These are phyloP conservation scores for Cantharis rufa DNA, from an alignment of 2,888 invertebrate genomes.

Conservation along the genomic window DNA sequence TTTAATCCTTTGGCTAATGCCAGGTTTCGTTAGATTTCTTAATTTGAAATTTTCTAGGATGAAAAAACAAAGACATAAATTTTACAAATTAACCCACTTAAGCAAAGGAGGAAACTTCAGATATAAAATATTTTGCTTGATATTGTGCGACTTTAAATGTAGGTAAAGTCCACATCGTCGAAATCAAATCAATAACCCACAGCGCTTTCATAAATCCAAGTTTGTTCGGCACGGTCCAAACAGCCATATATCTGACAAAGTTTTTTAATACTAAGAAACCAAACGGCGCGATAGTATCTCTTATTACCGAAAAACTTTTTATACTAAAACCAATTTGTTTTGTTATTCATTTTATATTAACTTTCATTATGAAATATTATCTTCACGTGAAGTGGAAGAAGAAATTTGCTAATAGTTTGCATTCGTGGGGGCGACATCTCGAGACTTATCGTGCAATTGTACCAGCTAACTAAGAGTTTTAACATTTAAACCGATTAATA, in stretches of 20 bases:
- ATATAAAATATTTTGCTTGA: conserved; percentile 31
- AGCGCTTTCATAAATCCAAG: conserved; percentile 46
- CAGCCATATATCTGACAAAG: conserved; percentile 47
- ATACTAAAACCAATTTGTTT: conserved; percentile 43
- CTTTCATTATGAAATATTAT: not conserved
- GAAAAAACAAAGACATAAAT: conserved; percentile 36
- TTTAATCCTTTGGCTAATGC: not conserved
- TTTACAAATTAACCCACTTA: conserved; percentile 29
- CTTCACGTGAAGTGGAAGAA: not conserved
- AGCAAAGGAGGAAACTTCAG: conserved; percentile 14
- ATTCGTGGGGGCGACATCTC: not conserved
- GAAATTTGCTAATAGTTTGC: not conserved
- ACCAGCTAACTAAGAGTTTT: not conserved
- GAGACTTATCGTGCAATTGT: not conserved
- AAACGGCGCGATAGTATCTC: conserved; percentile 41
- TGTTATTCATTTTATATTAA: conserved; percentile 9
- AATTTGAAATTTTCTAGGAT: not conserved
- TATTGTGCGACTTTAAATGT: conserved; percentile 38
- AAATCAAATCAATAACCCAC: conserved; percentile 49
- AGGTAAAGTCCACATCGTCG: conserved; percentile 41
- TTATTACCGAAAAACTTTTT: conserved; percentile 46
- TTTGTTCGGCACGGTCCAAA: conserved; percentile 41
- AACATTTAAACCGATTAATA: too few species aligned
- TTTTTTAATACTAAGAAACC: conserved; percentile 50
- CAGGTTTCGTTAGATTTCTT: not conserved